Base-by-base conservation (phyloP, 2,888 invertebrate genomes). In the Apotomis capreana region DNA sequence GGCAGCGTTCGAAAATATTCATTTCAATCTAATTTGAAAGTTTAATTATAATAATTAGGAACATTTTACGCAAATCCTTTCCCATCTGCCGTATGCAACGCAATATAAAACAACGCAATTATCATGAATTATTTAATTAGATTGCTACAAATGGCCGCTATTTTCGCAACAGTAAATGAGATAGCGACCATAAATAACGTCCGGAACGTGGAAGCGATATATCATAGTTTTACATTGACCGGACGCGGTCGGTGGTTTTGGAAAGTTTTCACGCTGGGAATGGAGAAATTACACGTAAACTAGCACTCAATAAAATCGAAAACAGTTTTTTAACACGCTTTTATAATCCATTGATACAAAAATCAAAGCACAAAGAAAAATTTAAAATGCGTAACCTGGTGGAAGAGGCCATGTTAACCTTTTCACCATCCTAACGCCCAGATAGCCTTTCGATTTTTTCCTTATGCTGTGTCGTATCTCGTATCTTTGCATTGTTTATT, bases 91-190 rank as follows among this genome's bases (percentile, higher is more conserved):
- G 44, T 8, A 10, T 49, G 15, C 26, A 49, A 61, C 26, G 12
- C 5, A 37, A 52, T 37, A 63, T 13, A 62, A 37, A 62, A 51
- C 37, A 9, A 9, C 36, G 13, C 62, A 63, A 52, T 61, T 44
- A 64, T 44, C 44, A 64, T 55, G 44, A 37, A 64, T 64, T 57
- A 57, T 57, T 68, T 59, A 37, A 59, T 68, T 59, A 68, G 37
- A 37, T 49, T 6, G 15, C 26, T 37, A 49, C 58, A 59, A 59
- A 59, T 68, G 40, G 59, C 13, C 36, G 1, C 13, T 13, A 51
- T 58, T 68, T 68, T 59, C 58, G 58, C 58, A 58, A 51, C 58
- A 49, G 9, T 15, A 67, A 67, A 68, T 68, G 67, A 68, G 67
- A 58, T 68, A 51, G 58, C 2, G 51, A 26, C 59, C 49, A 68